Evolutionary conservation across 2,113 vertebrate genomes (phyloP).

Genomic region (Eira barbara): DNA sequence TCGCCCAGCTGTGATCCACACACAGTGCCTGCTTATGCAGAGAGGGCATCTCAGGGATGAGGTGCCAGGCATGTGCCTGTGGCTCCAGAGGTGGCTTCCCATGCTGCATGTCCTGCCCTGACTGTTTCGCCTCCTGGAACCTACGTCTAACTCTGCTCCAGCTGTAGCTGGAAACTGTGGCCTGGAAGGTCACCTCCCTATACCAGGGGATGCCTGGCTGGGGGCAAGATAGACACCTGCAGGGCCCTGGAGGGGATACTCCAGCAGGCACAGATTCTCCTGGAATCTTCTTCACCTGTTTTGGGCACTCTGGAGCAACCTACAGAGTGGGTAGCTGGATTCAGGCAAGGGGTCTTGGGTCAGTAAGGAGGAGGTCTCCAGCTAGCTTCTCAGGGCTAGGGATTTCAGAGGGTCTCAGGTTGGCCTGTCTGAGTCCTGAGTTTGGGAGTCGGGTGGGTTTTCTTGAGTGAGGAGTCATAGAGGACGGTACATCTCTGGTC

Average conservation of each 20-base stretch:
- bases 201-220: constrained; percentile 57
- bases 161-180: constrained; percentile 76
- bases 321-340: not conserved
- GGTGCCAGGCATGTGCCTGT: constrained; percentile 84
- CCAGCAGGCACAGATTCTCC: constrained; percentile 45
- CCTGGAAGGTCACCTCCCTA: constrained; percentile 71
- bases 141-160: constrained; percentile 75
- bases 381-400: not conserved
- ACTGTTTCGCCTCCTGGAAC: constrained; percentile 91
- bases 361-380: not conserved
- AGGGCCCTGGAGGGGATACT: constrained; percentile 53
- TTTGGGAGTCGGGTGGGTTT: not conserved
- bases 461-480: not conserved
- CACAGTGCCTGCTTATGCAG: constrained; percentile 84
- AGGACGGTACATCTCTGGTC: not conserved
- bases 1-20: constrained; percentile 83
- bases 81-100: constrained; percentile 88
- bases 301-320: not conserved
- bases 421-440: not conserved
- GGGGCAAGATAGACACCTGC: not conserved
- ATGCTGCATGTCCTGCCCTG: constrained; percentile 84
- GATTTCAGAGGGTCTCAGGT: not conserved
- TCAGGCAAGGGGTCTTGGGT: not conserved
- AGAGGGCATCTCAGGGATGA: constrained; percentile 78
- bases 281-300: not conserved